Evolutionary conservation across 2,113 vertebrate species (phyloP).

Genomic region (Capreolus pygargus): DNA sequence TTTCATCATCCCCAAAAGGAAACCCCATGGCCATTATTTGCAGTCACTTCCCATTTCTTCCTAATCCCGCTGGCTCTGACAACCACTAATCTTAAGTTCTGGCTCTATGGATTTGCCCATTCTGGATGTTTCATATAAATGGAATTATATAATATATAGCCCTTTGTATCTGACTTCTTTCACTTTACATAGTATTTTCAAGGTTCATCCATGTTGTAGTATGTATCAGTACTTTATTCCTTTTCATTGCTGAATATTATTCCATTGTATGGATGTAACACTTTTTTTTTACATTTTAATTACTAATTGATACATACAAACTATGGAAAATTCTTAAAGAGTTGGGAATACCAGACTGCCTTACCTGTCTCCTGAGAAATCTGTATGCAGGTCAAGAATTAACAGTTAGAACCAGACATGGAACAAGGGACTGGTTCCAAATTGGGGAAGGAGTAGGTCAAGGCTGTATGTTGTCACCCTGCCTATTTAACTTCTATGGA

Average conservation of each 20-base stretch:
- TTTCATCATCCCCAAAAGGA: background rate
- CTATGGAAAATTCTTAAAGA: background rate
- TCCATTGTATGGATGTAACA: background rate
- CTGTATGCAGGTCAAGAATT: background rate
- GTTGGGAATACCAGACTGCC: background rate
- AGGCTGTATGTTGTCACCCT: background rate
- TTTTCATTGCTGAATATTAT: background rate
- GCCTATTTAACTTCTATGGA: background rate
- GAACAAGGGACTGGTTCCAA: background rate
- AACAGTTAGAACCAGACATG: background rate
- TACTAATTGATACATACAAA: background rate
- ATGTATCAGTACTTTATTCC: background rate
- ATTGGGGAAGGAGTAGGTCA: background rate
- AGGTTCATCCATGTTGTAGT: background rate
- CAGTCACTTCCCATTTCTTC: background rate
- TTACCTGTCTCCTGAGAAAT: background rate
- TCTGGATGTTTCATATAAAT: background rate
- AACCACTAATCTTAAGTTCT: slow-evolving; percentile 5
- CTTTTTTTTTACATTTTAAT: background rate
- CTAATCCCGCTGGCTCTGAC: background rate
- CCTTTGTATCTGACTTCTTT: slow-evolving; percentile 19
- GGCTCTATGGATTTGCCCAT: background rate
- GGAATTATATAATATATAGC: background rate
- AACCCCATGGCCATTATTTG: background rate
- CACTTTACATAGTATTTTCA: slow-evolving; percentile 1